Conservation (phyloP, 2,888 invertebrate species). For the Fragum fragum region DNA sequence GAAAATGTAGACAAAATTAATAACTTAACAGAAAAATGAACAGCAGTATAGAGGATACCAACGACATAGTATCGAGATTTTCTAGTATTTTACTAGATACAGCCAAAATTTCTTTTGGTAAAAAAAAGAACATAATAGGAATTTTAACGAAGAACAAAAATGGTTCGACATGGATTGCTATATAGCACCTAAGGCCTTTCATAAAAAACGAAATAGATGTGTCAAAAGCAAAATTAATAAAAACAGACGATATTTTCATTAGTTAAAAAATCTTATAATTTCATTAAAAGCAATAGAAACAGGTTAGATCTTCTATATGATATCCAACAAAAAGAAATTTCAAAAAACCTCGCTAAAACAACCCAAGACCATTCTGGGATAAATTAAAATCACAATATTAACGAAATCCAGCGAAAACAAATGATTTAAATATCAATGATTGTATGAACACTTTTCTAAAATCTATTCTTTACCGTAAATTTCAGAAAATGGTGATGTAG, state of each 20-base stretch:
- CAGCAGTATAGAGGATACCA: not conserved
- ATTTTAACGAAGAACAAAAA: not conserved
- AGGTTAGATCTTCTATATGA: no score
- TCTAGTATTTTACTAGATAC: not conserved
- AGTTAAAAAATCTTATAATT: not conserved
- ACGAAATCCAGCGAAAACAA: not conserved
- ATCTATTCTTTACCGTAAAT: not conserved
- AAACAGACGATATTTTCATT: not conserved
- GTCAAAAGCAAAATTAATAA: not conserved
- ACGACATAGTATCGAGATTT: not conserved
- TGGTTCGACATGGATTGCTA: slow-evolving; percentile 10
- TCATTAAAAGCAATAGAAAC: not conserved
- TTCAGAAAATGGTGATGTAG: not conserved
- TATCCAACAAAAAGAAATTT: not conserved
- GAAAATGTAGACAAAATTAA: not conserved
- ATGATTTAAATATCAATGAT: not conserved
- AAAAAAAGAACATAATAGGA: not conserved
- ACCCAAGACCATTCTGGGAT: no score
- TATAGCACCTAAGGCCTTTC: not conserved
- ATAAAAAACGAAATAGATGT: not conserved
- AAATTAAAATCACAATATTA: no score
- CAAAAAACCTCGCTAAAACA: slow-evolving; percentile 5
- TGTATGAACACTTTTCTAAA: not conserved
- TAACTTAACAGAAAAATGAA: not conserved
- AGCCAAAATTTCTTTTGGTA: not conserved